Base-by-base conservation (phyloP, 2,888 invertebrate genomes). In the Pantelozetes paolii region DNA sequence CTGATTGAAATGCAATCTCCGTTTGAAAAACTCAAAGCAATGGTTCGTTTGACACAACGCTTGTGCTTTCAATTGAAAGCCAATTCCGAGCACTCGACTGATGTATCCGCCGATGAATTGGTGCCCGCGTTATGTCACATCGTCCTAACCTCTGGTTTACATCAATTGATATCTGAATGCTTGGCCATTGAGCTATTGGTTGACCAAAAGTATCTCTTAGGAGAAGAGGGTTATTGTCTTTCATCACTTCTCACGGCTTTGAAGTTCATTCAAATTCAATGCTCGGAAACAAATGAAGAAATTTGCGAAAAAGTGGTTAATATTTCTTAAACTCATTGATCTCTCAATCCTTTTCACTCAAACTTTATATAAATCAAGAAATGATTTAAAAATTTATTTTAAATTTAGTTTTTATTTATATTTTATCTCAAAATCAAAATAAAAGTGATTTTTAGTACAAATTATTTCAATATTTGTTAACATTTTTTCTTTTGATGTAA, bases 151-250 rank as follows among this genome's bases (percentile, higher is more conserved):
- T 70, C 32, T 18, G 40, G 36, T 48, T 70, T n/a, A 26, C 48
- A 28, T 23, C 70, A 70, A 28, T 20, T 70, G 18, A 48, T 70
- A 5, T 42, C 48, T 18, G 70, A 70, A 11, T 70, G 40, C 32
- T 23, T 13, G 23, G 42, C 70, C 3, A 70, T 70, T 42, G 70
- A 70, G 11, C 23, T 11, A 40, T 13, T 70, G n/a, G 42, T 70
- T 18, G 28, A 70, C 11, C 45, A 42, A 15, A 70, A 70, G 32
- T 70, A 70, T 28, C 28, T 70, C 3, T 28, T 70, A 28, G 70
- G 70, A 5, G 45, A 70, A 42, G 70, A 70, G 15, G 70, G 70
- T 2, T 70, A 70, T 48, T 70, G 70, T 70, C 48, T 70, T 9
- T 70, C 70, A 45, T 70, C 70, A 5, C n/a, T 70, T 40, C 6